phyloP scores from a whole-genome alignment of 2,888 invertebrate species.

The Chymomyza procnemis region DNA sequence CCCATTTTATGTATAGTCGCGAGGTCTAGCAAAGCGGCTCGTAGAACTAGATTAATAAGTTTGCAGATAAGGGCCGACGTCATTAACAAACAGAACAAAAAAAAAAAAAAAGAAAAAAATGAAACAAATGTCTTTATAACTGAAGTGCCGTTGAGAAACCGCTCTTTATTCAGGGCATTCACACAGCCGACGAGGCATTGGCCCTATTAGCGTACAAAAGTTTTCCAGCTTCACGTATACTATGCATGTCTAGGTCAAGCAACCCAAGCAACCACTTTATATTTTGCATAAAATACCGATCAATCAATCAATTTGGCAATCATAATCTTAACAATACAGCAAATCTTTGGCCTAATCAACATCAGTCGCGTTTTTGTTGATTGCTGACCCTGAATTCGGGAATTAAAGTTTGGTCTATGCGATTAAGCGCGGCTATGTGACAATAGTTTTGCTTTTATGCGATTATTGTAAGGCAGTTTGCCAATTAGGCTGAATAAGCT shows the following conservation, averaged over 20 bases:
- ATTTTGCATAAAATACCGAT: neutral
- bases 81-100: neutral
- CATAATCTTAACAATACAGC: neutral
- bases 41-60: slow-evolving; percentile 64
- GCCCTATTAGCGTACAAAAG: neutral
- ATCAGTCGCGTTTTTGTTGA: neutral
- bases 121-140: neutral
- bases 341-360: neutral
- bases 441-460: neutral
- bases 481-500: neutral
- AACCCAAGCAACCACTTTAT: neutral
- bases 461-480: neutral
- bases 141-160: slow-evolving; percentile 17
- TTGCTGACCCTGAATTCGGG: neutral
- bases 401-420: neutral
- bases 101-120: no score
- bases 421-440: neutral
- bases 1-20: slow-evolving; percentile 42
- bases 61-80: slow-evolving; percentile 49
- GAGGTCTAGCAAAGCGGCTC: neutral
- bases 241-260: neutral
- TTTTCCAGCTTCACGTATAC: neutral
- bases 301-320: neutral
- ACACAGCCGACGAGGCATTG: neutral
- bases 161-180: neutral